phyloP scores from a whole-genome alignment of 1,140 invertebrate genomes.

The Drosophila chauvacae region DNA sequence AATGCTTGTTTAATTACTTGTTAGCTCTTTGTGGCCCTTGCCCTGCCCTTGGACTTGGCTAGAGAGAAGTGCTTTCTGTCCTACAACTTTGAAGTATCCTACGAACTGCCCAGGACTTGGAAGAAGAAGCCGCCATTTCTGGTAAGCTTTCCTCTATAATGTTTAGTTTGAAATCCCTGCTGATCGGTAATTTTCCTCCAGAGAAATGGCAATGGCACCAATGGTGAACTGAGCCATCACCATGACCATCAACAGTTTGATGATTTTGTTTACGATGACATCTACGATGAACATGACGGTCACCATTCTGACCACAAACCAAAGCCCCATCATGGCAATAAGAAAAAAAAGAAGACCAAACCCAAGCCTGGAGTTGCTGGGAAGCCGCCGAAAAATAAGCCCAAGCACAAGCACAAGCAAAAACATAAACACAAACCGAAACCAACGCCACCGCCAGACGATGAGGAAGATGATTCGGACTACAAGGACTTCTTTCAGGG shows the following conservation, averaged over 20 bases:
- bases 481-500: slow-evolving; percentile 69
- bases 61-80: slow-evolving; percentile 89
- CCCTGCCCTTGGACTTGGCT: slow-evolving; percentile 89
- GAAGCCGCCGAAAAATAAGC: slow-evolving; percentile 36
- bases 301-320: slow-evolving; percentile 17
- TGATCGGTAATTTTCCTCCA: background rate
- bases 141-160: slow-evolving; percentile 37
- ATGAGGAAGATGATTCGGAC: slow-evolving; percentile 27
- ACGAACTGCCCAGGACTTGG: slow-evolving; percentile 84
- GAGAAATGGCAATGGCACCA: slow-evolving; percentile 42
- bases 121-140: slow-evolving; percentile 33
- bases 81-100: slow-evolving; percentile 90
- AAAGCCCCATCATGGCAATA: slow-evolving; percentile 14
- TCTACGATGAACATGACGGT: slow-evolving; percentile 32
- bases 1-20: background rate
- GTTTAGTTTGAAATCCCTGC: background rate
- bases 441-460: slow-evolving; percentile 4
- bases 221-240: slow-evolving; percentile 9
- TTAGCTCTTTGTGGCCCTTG: slow-evolving; percentile 88
- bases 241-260: slow-evolving; percentile 25
- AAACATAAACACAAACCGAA: slow-evolving; percentile 46
- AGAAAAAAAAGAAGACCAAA: slow-evolving; percentile 40
- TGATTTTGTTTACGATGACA: slow-evolving; percentile 50
- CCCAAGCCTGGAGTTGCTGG: slow-evolving; percentile 6
- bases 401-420: slow-evolving; percentile 25